Percentiles rank a stretch among this genome's conserved stretches.
These are phyloP conservation scores for Pipistrellus kuhlii DNA, from an alignment of 2,797 vertebrate species.

Conservation along the genomic window DNA sequence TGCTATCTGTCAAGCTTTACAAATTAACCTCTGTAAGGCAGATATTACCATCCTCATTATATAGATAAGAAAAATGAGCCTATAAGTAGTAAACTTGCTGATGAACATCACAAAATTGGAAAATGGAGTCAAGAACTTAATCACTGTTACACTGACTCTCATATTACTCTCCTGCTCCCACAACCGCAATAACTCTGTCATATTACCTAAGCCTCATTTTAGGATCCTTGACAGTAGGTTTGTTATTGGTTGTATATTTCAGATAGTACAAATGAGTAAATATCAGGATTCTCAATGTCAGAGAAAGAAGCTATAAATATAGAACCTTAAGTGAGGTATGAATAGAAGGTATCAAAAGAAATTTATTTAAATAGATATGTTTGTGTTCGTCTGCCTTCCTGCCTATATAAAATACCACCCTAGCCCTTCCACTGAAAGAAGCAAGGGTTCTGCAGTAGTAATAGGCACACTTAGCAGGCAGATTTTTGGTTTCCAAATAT, in stretches of 20 bases:
- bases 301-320: neutral
- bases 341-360: neutral
- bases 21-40: slow-evolving; percentile 17
- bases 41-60: slow-evolving; percentile 12
- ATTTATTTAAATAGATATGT: neutral
- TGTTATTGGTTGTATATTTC: neutral
- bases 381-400: neutral
- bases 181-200: neutral
- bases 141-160: neutral
- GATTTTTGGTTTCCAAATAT: neutral
- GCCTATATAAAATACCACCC: neutral
- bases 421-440: neutral
- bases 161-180: neutral
- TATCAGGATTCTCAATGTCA: neutral
- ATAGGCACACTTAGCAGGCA: neutral
- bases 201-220: neutral
- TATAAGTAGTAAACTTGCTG: neutral
- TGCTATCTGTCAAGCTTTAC: neutral
- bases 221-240: neutral
- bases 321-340: neutral
- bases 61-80: neutral
- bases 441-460: neutral
- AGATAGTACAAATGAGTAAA: neutral
- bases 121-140: slow-evolving; percentile 18
- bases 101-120: neutral